Percentiles rank a stretch among this genome's conserved stretches.
Evolutionary conservation across 1,140 invertebrate species (phyloP).

Genomic region (Eciton burchellii): DNA sequence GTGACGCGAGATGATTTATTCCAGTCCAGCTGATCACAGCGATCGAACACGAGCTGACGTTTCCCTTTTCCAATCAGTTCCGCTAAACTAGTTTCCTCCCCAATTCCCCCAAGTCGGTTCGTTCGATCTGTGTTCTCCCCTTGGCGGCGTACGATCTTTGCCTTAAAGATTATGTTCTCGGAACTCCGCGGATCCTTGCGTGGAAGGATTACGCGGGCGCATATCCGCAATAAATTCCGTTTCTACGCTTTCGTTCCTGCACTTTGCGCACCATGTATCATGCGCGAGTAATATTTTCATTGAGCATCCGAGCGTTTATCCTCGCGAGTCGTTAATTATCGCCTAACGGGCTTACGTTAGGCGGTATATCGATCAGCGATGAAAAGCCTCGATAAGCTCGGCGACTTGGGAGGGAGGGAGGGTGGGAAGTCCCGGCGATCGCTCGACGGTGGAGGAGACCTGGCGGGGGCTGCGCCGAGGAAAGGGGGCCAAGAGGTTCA

Average conservation of each 20-base stretch:
- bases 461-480: too few species aligned
- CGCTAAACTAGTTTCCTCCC: not conserved
- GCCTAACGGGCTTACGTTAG: conserved; percentile 52
- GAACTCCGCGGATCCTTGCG: not conserved
- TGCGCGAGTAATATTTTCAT: conserved; percentile 59
- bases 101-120: not conserved
- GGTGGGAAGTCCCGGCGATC: conserved; percentile 43
- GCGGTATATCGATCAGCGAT: conserved; percentile 30
- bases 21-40: too few species aligned
- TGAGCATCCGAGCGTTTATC: conserved; percentile 40
- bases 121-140: not conserved
- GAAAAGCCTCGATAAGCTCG: conserved; percentile 60
- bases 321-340: conserved; percentile 58
- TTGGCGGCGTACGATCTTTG: not conserved
- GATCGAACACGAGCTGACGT: too few species aligned
- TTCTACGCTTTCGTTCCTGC: not conserved
- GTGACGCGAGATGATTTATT: too few species aligned
- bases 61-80: too few species aligned
- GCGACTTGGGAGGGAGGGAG: conserved; percentile 23
- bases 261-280: conserved; percentile 34
- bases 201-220: conserved; percentile 14
- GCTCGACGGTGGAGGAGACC: conserved; percentile 20
- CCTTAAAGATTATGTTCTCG: not conserved
- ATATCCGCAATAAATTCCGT: conserved; percentile 24
- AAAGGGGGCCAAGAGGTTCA: conserved; percentile 14